Evolutionary conservation across 2,888 invertebrate genomes (phyloP), one percentile per base, ranked within the genome.

Genomic region (Salpingus planirostris): DNA sequence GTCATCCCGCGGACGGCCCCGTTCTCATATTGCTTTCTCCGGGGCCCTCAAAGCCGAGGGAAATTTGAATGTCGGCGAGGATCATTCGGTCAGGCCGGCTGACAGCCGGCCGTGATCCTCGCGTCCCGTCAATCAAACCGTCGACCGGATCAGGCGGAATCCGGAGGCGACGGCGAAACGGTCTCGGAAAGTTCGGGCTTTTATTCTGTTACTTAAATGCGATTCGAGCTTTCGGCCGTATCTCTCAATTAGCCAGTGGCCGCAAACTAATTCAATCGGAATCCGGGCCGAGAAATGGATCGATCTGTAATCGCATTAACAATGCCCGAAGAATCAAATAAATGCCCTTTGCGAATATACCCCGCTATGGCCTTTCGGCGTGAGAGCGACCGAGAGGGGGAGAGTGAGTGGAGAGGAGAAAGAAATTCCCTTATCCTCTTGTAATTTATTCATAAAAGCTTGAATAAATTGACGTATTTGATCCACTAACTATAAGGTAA

Each of bases 31-130:
- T 27, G 11, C 21, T 24, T 27, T 57, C 54, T 50, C 43, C 40
- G 49, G 57, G 53, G 54, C 54, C 59, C 60, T 55, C 54, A 59
- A 59, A 60, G 58, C 57, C 49, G 51, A 49, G 52, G 57, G 59
- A 66, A 65, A 64, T 66, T 65, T 65, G 61, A 65, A 65, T 65
- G 65, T 64, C 65, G 65, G 62, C 60, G 47, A 42, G 64, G 65
- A 66, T 66, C 64, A 64, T 49, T 49, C 52, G 52, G 54, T 51
- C 52, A 50, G 49, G 44, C 43, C 49, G 42, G 38, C 42, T 42
- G 47, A 44, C 43, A 41, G 43, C 15, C 37, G 21, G 30, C 28
- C 34, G 38, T 35, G n/a, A n/a, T 41, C 40, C 46, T 46, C 46
- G 46, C 44, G 42, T 34, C 40, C 44, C 47, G 51, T 53, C 53